Base-by-base conservation (phyloP, 2,113 vertebrate species). In the Phainopepla nitens region DNA sequence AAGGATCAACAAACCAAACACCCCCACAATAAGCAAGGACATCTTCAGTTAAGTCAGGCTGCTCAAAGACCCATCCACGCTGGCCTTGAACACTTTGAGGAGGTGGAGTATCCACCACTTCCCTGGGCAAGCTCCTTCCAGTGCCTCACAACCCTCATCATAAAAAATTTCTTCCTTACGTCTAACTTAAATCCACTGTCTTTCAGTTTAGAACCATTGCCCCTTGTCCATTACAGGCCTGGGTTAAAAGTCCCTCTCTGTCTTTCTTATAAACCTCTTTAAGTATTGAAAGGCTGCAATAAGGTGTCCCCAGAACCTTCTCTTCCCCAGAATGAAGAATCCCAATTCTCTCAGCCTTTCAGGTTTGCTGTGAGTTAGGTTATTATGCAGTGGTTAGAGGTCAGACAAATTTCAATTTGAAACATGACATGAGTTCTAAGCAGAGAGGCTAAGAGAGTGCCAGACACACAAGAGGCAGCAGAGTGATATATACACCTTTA, bases 21-120 rank as follows among this genome's bases (percentile, higher is more conserved):
- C 1, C 5, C 5, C 22, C 2, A 1, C 10, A 7, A 4, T 17
- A 10, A 18, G 17, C 39, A 80, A 70, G 47, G 22, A 66, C 9
- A 54, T 9, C 24, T 82, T 22, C 22, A 9, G 3, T 28, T 54
- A 42, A 23, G 23, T 8, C 23, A 69, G 15, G 33, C 33, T 72
- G n/a, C 62, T 80, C 29, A 64, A 22, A 71, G 28, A 39, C 15
- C 35, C 0, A 0, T 80, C 31, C 39, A 41, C 9, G 6, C 15
- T 54, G 22, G 13, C 23, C 15, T 27, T 79, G 49, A 72, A 65
- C 18, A 33, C 8, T 42, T 68, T 2, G 20, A 60, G 3, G 39
- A 5, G 13, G 27, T 9, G 12, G 44, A 9, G 11, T 49, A 65
- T 56, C 24, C 45, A 45, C 17, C 33, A 15, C 11, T 20, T 31